Percentiles rank a stretch among this genome's conserved stretches.
Conservation (phyloP, 1,140 invertebrate genomes). For the Drosophila pandora region DNA sequence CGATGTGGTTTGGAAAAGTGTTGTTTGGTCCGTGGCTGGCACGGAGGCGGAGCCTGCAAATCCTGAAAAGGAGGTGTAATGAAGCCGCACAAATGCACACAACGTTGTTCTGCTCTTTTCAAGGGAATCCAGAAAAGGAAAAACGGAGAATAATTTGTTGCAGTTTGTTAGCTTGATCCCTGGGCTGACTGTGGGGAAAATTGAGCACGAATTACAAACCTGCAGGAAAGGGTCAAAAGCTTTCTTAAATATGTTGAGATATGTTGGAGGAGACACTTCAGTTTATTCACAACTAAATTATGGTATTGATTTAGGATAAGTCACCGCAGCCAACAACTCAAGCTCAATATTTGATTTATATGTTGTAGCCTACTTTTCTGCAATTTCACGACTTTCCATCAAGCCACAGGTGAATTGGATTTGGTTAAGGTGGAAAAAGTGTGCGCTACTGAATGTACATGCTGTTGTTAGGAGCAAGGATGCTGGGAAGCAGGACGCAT, state of each 20-base stretch:
- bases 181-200: slow-evolving; percentile 16
- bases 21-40: slow-evolving; percentile 38
- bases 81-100: slow-evolving; percentile 74
- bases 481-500: slow-evolving; percentile 19
- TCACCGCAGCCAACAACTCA: slow-evolving; percentile 8
- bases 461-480: background rate
- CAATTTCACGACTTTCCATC: background rate
- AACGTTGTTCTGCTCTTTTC: slow-evolving; percentile 26
- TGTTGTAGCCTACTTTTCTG: slow-evolving; percentile 42
- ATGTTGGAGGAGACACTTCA: too few species aligned
- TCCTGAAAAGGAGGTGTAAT: slow-evolving; percentile 53
- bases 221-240: background rate
- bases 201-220: slow-evolving; percentile 12
- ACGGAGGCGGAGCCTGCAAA: background rate
- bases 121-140: slow-evolving; percentile 33
- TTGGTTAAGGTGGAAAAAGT: slow-evolving; percentile 19
- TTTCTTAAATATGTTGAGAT: too few species aligned
- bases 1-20: slow-evolving; percentile 26
- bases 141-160: slow-evolving; percentile 36
- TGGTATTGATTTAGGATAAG: too few species aligned
- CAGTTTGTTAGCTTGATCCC: slow-evolving; percentile 23
- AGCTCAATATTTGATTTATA: slow-evolving; percentile 11
- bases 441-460: slow-evolving; percentile 13
- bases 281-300: too few species aligned
- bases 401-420: slow-evolving; percentile 44